These are phyloP conservation scores for Clusia tigrina DNA, from an alignment of 2,888 invertebrate species.

Conservation along the genomic window DNA sequence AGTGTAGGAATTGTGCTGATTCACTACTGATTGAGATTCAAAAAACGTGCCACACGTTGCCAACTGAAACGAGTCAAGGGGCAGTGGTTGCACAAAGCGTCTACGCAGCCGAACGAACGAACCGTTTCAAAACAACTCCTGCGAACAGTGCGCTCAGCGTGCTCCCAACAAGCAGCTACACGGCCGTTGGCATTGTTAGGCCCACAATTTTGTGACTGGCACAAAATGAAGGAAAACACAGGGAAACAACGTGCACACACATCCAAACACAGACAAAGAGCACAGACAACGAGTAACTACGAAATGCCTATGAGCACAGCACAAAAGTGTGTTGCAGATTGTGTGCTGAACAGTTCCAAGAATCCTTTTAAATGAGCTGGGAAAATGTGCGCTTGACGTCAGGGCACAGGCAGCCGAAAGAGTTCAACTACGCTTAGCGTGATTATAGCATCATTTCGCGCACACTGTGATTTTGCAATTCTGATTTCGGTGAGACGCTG, in stretches of 20 bases:
- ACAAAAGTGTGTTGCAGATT: neutral
- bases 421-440: too few relatives aligned
- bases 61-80: neutral
- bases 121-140: neutral
- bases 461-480: too few relatives aligned
- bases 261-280: too few relatives aligned
- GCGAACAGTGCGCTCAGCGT: too few relatives aligned
- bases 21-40: neutral
- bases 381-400: neutral
- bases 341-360: neutral
- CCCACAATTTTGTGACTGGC: neutral
- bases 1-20: neutral
- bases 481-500: neutral
- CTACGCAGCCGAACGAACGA: too few relatives aligned
- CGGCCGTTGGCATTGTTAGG: neutral
- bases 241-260: neutral
- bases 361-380: neutral
- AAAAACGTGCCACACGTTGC: slow-evolving; percentile 4
- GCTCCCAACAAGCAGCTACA: too few relatives aligned
- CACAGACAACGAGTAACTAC: too few relatives aligned
- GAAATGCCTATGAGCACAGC: neutral
- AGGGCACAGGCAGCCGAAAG: neutral
- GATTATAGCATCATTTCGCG: too few relatives aligned
- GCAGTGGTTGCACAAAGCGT: too few relatives aligned
- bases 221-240: neutral